These are phyloP conservation scores for Abscondita cerata DNA, from an alignment of 2,888 invertebrate species.

Conservation along the genomic window DNA sequence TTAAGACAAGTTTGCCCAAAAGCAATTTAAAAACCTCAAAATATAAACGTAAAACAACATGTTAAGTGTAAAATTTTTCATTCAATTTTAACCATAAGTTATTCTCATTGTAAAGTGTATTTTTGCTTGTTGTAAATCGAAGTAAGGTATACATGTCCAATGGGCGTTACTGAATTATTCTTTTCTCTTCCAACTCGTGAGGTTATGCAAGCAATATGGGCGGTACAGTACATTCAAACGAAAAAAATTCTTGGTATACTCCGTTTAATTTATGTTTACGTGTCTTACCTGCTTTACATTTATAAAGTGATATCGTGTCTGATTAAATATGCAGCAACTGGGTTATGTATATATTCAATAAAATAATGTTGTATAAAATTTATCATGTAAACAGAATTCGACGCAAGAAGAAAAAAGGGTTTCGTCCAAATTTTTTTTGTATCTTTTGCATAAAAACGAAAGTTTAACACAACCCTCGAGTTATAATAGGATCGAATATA, in stretches of 20 bases:
- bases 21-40: constrained; percentile 56
- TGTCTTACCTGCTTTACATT: constrained; percentile 38
- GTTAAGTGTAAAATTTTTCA: constrained; percentile 38
- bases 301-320: constrained; percentile 35
- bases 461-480: constrained; percentile 3
- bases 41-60: constrained; percentile 48
- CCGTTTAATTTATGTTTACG: constrained; percentile 37
- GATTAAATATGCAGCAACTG: constrained; percentile 35
- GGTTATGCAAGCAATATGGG: constrained; percentile 62
- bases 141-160: constrained; percentile 60
- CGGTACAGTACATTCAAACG: constrained; percentile 57
- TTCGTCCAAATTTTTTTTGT: too few relatives aligned
- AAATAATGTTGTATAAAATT: too few relatives aligned
- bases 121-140: constrained; percentile 59
- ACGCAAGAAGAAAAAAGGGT: too few relatives aligned
- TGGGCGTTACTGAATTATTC: constrained; percentile 62
- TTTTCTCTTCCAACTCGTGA: constrained; percentile 61
- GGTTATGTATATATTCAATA: constrained; percentile 27
- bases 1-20: constrained; percentile 52
- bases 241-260: constrained; percentile 43
- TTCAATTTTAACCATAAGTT: constrained; percentile 45
- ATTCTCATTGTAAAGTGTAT: constrained; percentile 52
- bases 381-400: too few relatives aligned
- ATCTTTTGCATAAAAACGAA: not conserved
- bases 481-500: constrained; percentile 13